Evolutionary conservation across 2,113 vertebrate genomes (phyloP), one percentile per base, ranked within the genome.

Genomic region (Dicentrarchus labrax): DNA sequence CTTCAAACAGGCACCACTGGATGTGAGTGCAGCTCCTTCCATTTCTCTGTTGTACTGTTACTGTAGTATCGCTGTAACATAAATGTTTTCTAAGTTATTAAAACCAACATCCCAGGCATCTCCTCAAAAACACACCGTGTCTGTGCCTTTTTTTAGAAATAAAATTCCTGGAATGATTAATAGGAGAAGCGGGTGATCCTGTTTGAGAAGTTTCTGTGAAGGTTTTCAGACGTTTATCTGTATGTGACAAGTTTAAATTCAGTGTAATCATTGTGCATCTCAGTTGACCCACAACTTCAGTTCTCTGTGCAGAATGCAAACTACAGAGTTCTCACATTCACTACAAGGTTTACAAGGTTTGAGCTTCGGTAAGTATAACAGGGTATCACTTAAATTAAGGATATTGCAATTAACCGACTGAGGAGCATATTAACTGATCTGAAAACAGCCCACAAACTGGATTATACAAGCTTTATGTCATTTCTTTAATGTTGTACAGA

Each of bases 31-130:
- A 54, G 88, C 88, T 91, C 83, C 80, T 90, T 82, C 76, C 83
- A 69, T 89, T 76, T 90, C 87, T 91, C 89, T 92, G 92, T 93
- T 91, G 90, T 94, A 85, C 66, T 90, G 90, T 93, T 88, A 84
- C 90, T 94, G 92, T 94, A 93, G 93, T 93, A 80, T 91, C 77
- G 90, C 87, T 94, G 94, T 94, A 94, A 93, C 91, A 92, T 94
- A 92, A 90, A 90, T 94, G 92, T 90, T 93, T 93, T 94, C 86
- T 94, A 93, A 93, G 88, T 94, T 92, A 94, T 93, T 93, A 91
- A 90, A 93, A 92, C 82, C 75, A 87, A 89, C 86, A 90, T 90
- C 90, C 84, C 88, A 72, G 80, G 85, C 93, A 92, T 92, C 91
- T 93, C 87, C 80, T 93, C 84, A 51, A 69, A 85, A 57, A 67